These are phyloP conservation scores for Drosophila colorata DNA, from an alignment of 2,888 invertebrate genomes.

Conservation along the genomic window DNA sequence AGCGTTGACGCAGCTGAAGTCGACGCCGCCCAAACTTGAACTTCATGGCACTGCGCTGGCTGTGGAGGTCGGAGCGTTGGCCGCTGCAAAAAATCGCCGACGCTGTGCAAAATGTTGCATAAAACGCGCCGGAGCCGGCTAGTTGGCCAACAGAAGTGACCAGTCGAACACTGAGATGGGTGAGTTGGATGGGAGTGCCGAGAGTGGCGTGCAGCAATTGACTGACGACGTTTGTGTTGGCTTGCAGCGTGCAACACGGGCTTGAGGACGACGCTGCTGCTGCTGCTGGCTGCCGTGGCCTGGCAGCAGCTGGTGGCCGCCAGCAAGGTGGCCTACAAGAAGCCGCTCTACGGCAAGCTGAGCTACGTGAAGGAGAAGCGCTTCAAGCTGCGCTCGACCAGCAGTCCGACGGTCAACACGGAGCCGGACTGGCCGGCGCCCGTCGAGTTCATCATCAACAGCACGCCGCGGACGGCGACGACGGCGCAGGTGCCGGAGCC, in stretches of 20 bases:
- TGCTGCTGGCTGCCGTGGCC: constrained; percentile 24
- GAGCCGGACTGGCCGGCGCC: constrained; percentile 48
- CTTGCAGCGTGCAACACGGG: constrained; percentile 35
- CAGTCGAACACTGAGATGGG: constrained; percentile 33
- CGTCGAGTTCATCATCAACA: constrained; percentile 63
- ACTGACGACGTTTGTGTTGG: background rate
- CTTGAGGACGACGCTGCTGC: constrained; percentile 31
- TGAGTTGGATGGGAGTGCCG: constrained; percentile 12
- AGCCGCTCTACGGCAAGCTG: constrained; percentile 67
- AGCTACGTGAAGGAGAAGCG: constrained; percentile 64
- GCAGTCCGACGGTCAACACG: constrained; percentile 10
- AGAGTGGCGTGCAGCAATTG: background rate
- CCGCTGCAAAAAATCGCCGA: constrained; percentile 39
- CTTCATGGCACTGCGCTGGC: constrained; percentile 30
- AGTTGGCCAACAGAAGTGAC: constrained; percentile 29
- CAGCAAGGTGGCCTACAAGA: constrained; percentile 76
- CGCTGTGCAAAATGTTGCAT: constrained; percentile 36
- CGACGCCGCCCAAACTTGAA: constrained; percentile 49
- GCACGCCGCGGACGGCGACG: constrained; percentile 15
- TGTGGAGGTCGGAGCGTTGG: constrained; percentile 28
- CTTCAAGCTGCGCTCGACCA: constrained; percentile 15
- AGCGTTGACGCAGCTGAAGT: constrained; percentile 12
- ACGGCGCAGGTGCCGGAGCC: background rate
- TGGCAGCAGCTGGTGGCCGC: constrained; percentile 38
- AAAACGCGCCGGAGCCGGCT: constrained; percentile 26